Evolutionary conservation across 2,113 vertebrate species (phyloP).

Genomic region (Oncorhynchus kisutch): DNA sequence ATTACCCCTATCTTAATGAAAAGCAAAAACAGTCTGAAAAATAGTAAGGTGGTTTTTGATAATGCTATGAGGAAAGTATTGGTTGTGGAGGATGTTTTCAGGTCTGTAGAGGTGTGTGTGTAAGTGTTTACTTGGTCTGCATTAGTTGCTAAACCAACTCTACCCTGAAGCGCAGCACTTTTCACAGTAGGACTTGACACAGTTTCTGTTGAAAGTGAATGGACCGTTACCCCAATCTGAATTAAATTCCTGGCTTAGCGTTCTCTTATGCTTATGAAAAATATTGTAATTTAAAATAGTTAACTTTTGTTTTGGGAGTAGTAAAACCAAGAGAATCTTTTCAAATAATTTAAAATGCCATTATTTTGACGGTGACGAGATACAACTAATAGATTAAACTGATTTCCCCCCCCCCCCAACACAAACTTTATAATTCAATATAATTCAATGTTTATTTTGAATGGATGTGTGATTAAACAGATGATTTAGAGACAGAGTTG

Average conservation of each 20-base stretch:
- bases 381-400: constrained; percentile 13
- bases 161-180: constrained; percentile 41
- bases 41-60: background rate
- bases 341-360: background rate
- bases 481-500: background rate
- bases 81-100: background rate
- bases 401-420: too few relatives aligned
- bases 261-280: constrained; percentile 26
- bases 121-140: constrained; percentile 21
- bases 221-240: background rate
- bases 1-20: background rate
- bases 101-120: background rate
- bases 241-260: constrained; percentile 26
- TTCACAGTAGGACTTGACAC: constrained; percentile 6
- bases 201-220: constrained; percentile 4
- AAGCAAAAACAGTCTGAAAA: background rate
- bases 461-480: constrained; percentile 25
- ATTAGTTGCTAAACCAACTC: background rate
- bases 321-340: background rate
- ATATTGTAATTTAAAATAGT: background rate
- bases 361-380: constrained; percentile 16
- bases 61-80: background rate
- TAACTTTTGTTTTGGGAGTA: background rate
- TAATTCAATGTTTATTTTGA: constrained; percentile 18
- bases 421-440: background rate